phyloP scores from a whole-genome alignment of 2,113 vertebrate species.

The Bufo gargarizans region DNA sequence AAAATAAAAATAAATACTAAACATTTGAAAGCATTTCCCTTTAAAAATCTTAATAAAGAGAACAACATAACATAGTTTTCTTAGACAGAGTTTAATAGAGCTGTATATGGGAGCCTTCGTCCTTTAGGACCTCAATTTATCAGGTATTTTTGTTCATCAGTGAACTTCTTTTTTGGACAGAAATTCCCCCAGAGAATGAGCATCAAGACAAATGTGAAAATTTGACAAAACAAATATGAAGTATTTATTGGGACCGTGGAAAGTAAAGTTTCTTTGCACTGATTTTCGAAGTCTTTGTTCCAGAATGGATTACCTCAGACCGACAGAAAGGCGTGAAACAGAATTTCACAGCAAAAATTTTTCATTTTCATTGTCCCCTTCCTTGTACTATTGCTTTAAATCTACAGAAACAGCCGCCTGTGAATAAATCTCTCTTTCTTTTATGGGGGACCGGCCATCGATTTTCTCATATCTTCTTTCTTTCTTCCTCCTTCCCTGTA shows the following conservation, averaged over 20 bases:
- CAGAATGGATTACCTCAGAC: constrained; percentile 42
- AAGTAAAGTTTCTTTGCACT: constrained; percentile 16
- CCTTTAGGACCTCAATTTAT: constrained; percentile 16
- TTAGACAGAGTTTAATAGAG: neutral
- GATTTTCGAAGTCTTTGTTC: constrained; percentile 22
- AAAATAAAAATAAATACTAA: neutral
- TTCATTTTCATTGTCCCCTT: constrained; percentile 50
- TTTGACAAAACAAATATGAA: constrained; percentile 12
- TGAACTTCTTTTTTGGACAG: constrained; percentile 2
- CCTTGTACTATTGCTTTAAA: constrained; percentile 52
- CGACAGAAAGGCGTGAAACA: constrained; percentile 26
- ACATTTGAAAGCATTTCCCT: neutral
- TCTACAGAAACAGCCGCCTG: constrained; percentile 36
- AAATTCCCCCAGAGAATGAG: constrained; percentile 11
- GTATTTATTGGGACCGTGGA: constrained; percentile 29
- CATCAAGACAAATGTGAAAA: neutral
- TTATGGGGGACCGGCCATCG: constrained; percentile 78
- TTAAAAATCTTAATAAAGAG: neutral
- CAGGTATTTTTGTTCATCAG: constrained; percentile 3
- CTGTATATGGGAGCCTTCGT: neutral
- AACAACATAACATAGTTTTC: neutral
- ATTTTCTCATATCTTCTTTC: constrained; percentile 76
- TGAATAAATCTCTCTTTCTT: constrained; percentile 75
- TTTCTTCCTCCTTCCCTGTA: constrained; percentile 62
- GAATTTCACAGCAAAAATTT: neutral